Conservation (phyloP, 1,140 invertebrate species). For the Caenorhabditis inopinata region DNA sequence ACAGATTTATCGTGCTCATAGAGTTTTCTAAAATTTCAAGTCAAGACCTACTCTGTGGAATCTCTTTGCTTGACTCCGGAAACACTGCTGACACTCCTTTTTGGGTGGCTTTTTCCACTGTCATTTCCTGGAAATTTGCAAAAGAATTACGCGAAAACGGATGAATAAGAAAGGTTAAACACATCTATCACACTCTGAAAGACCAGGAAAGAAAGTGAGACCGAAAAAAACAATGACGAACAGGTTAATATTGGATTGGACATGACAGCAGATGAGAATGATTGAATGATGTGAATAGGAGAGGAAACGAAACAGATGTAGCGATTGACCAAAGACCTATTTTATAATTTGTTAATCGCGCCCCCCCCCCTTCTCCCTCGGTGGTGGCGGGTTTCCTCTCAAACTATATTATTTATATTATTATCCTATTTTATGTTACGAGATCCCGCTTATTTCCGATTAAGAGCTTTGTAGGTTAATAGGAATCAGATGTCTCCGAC, state of each 20-base stretch:
- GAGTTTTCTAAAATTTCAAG: no score
- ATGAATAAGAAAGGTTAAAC: not conserved
- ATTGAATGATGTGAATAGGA: not conserved
- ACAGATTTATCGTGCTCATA: no score
- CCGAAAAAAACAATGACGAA: not conserved
- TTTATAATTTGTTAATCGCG: not conserved
- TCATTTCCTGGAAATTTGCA: not conserved
- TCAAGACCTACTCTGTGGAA: not conserved
- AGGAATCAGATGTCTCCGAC: no score
- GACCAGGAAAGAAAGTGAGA: not conserved
- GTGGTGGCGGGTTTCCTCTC: not conserved
- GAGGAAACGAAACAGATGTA: not conserved
- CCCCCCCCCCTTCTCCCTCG: no score
- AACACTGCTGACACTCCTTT: not conserved
- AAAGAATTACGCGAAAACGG: no score
- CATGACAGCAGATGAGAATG: no score
- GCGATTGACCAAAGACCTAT: constrained; percentile 13
- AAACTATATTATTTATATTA: not conserved
- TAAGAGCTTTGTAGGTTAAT: no score
- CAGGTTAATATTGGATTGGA: constrained; percentile 3
- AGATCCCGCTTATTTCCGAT: not conserved
- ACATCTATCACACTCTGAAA: not conserved
- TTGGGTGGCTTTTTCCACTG: not conserved
- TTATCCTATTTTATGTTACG: not conserved
- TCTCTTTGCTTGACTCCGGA: not conserved